phyloP scores from a whole-genome alignment of 1,140 invertebrate genomes.

The Schlechtendalia chinensis region DNA sequence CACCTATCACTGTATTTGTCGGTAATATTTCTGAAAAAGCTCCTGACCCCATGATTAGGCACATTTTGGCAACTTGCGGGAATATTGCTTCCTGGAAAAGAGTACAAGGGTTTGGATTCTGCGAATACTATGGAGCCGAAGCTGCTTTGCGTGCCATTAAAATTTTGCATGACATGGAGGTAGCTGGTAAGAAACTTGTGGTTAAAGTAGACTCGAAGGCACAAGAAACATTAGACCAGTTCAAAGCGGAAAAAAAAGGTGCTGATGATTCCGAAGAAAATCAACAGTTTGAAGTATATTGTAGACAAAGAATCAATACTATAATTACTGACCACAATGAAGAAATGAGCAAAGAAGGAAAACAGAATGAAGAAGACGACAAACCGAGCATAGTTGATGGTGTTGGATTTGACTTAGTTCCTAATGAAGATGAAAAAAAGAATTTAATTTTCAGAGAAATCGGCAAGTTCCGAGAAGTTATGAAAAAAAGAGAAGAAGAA shows the following conservation, averaged over 20 bases:
- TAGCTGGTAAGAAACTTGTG: conserved; percentile 90
- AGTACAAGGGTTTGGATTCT: conserved; percentile 97
- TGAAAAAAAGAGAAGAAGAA: conserved; percentile 79
- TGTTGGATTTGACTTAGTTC: conserved; percentile 43
- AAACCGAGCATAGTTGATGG: conserved; percentile 41
- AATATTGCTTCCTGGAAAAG: conserved; percentile 95
- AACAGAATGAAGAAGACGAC: conserved; percentile 28
- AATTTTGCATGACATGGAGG: conserved; percentile 88
- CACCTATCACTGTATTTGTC: conserved; percentile 95
- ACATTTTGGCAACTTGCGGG: conserved; percentile 87
- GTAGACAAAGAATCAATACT: conserved; percentile 28
- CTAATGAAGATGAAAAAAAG: conserved; percentile 87
- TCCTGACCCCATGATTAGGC: conserved; percentile 90
- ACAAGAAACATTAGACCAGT: conserved; percentile 88
- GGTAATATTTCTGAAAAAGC: conserved; percentile 96
- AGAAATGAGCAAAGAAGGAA: conserved; percentile 37
- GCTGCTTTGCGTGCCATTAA: conserved; percentile 91
- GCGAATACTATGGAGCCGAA: conserved; percentile 92
- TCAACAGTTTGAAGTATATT: conserved; percentile 39
- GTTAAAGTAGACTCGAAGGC: conserved; percentile 99
- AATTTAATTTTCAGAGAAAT: conserved; percentile 94
- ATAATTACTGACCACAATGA: conserved; percentile 45
- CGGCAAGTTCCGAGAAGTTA: conserved; percentile 93
- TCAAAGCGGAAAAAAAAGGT: conserved; percentile 62
- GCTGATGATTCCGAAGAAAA: conserved; percentile 41